Evolutionary conservation across 2,797 vertebrate species (phyloP), one percentile per base, ranked within the genome.

Genomic region (Myotis pilosus): DNA sequence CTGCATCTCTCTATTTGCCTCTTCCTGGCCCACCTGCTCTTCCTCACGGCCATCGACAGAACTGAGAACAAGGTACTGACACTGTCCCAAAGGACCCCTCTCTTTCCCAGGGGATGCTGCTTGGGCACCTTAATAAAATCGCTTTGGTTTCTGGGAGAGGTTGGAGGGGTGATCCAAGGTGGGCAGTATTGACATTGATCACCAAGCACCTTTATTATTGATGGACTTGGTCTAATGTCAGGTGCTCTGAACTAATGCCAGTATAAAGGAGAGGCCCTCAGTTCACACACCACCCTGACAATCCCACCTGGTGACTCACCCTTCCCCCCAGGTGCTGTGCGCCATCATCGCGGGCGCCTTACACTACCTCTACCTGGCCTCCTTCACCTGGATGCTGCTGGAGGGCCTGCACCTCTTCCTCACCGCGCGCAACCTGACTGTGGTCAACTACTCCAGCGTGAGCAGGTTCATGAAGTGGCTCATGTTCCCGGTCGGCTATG

Each of bases 401-500:
- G 97, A 98, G 33, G 97, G 97, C 8, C 30, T 97, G 47, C 75
- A 97, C 5, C 97, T 98, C 55, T 96, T 98, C 93, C 90, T 98
- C 93, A 97, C 98, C 2, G 98, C 99, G 2, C 95, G 97, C 38
- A 98, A 97, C 93, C 98, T 99, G 57, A 92, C 93, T 0, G 98
- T 98, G 93, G 97, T 98, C 90, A 98, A 98, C 98, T 98, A 98
- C 86, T 98, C 98, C 94, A 97, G 97, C 25, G 30, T 93, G 60
- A 97, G 95, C 16, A 98, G 91, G 11, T 97, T 98, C 83, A 97
- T 97, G 75, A 97, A 72, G 44, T 95, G 89, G 9, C 60, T 98
- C 30, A 97, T 98, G 79, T 98, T 98, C 60, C 88, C 98, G 2
- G 78, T 98, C 44, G 99, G 98, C 87, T 99, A 99, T 0, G 97